Base-by-base conservation (phyloP, 2,888 invertebrate species). In the Zaprionus bogoriensis region DNA sequence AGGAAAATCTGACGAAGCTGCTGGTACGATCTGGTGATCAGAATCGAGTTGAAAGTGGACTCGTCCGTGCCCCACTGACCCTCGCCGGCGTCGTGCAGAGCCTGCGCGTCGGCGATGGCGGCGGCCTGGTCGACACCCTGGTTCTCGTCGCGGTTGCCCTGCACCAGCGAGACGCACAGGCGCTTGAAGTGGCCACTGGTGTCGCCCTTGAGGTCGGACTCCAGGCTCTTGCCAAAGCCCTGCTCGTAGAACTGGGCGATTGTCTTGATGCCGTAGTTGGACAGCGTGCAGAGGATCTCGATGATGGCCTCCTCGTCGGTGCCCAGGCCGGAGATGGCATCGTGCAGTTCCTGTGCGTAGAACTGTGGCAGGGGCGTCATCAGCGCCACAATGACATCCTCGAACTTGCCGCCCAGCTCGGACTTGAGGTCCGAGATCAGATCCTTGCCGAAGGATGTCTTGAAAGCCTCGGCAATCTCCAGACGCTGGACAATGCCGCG, bases 151-250 rank as follows among this genome's bases (percentile, higher is more conserved):
- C 98, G 94, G 89, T 97, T 97, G 60, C 96, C 97, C 93, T 95
- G 95, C 78, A 95, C 95, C 50, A 97, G 92, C 0, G 98, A 97
- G 19, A 98, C 95, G 81, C 98, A 94, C 47, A 99, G 93, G 62
- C 97, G 93, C 92, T 96, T 96, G 92, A 99, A 99, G 91, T 97
- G 96, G n/a, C 98, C 98, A 9, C 97, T 97, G 5, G 98, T 98
- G 90, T 99, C 99, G 48, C 95, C 96, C 89, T 95, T 95, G 79
- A 98, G 92, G 89, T 97, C 97, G 5, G 94, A 94, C 89, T 98
- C 98, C 70, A 98, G 91, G 61, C 94, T 91, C 90, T 94, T 96
- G 77, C 94, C 94, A 91, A 95, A 97, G 88, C 97, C 97, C 96
- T 91, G 91, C 79, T 96, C 95, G 89, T 97, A 97, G 90, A 96